phyloP scores from a whole-genome alignment of 2,888 invertebrate genomes.

The Apodemia zela region DNA sequence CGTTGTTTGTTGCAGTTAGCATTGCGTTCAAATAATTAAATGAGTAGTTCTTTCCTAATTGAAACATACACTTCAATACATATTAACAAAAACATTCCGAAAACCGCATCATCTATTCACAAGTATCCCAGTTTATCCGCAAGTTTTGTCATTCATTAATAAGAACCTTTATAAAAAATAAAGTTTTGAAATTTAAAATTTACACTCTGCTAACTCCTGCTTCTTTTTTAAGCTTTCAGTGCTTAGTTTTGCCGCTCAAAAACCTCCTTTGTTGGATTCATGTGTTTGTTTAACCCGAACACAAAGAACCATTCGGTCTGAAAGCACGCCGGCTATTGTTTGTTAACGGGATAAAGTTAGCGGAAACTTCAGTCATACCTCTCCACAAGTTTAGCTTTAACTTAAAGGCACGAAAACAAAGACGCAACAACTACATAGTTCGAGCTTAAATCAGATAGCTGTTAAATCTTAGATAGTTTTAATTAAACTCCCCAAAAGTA shows the following conservation, averaged over 20 bases:
- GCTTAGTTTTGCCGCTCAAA: conserved; percentile 18
- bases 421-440: conserved; percentile 3
- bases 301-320: conserved; percentile 31
- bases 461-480: conserved; percentile 8
- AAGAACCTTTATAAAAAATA: neutral
- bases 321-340: conserved; percentile 28
- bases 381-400: conserved; percentile 26
- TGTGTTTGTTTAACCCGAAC: conserved; percentile 27
- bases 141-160: too few relatives aligned
- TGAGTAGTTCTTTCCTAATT: too few relatives aligned
- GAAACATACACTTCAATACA: too few relatives aligned
- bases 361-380: conserved; percentile 28
- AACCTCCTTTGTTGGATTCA: conserved; percentile 24
- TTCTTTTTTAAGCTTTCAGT: neutral
- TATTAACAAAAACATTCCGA: too few relatives aligned
- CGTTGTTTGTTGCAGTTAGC: too few relatives aligned
- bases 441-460: conserved; percentile 16
- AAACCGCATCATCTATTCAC: too few relatives aligned
- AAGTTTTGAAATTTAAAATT: conserved; percentile 7
- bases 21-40: too few relatives aligned
- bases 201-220: neutral
- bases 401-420: conserved; percentile 22
- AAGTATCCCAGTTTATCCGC: too few relatives aligned
- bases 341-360: conserved; percentile 31
- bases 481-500: conserved; percentile 11